Conservation (phyloP, 2,888 invertebrate genomes). For the Candidula unifasciata region DNA sequence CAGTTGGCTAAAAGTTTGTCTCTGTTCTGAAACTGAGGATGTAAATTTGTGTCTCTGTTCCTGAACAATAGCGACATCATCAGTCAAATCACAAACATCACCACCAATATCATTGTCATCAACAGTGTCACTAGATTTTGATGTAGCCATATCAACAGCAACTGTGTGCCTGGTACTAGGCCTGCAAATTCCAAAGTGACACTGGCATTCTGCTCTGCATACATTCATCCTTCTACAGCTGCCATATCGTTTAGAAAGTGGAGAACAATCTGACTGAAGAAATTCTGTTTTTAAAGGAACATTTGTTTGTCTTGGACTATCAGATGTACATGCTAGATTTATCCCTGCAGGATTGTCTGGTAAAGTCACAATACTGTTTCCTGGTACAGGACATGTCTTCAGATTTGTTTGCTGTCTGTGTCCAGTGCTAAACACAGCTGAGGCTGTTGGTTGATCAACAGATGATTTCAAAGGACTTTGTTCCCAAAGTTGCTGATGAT, state of each 20-base stretch:
- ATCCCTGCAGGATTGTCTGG: background rate
- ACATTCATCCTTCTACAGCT: background rate
- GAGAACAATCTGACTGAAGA: no score
- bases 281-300: background rate
- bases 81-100: background rate
- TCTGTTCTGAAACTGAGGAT: background rate
- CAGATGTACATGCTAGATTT: background rate
- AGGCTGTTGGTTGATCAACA: background rate
- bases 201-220: no score
- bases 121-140: no score
- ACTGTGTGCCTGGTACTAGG: background rate
- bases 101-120: no score
- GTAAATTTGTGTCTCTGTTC: background rate
- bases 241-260: background rate
- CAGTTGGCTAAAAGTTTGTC: background rate
- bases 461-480: background rate
- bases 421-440: background rate
- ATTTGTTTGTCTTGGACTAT: slow-evolving; percentile 24
- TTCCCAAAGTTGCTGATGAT: background rate
- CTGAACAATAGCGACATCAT: background rate
- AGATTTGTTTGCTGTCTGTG: slow-evolving; percentile 15
- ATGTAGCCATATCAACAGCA: no score
- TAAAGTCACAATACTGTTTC: background rate
- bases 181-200: no score
- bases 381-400: background rate